Conservation (phyloP, 2,113 vertebrate species). For the Epinephelus cyanopodus region DNA sequence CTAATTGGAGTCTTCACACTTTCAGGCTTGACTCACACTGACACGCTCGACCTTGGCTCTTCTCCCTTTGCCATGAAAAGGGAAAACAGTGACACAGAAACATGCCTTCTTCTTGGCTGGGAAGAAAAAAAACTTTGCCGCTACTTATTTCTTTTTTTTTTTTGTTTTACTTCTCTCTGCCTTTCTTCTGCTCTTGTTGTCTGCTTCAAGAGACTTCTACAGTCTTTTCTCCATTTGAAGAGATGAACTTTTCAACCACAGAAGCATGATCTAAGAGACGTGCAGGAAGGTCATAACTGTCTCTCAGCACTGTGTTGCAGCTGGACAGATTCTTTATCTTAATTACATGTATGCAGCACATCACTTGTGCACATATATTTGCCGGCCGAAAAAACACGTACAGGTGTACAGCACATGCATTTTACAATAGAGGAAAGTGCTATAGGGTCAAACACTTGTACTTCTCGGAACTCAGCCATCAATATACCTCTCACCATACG, state of each 20-base stretch:
- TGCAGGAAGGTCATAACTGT: conserved; percentile 72
- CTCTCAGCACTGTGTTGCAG: conserved; percentile 36
- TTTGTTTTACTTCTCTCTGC: conserved; percentile 14
- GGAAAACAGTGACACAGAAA: conserved; percentile 81
- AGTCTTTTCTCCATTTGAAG: conserved; percentile 53
- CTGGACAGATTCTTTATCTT: conserved; percentile 45
- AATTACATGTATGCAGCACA: conserved; percentile 33
- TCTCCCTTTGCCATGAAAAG: conserved; percentile 81
- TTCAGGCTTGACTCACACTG: conserved; percentile 85
- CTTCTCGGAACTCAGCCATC: conserved; percentile 79
- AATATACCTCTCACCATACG: conserved; percentile 80
- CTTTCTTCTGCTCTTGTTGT: conserved; percentile 60
- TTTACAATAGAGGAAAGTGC: conserved; percentile 52
- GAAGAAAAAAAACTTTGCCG: conserved; percentile 72
- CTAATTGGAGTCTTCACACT: conserved; percentile 87
- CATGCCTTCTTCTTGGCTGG: conserved; percentile 74
- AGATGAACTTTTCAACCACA: conserved; percentile 76
- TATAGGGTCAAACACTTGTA: conserved; percentile 76
- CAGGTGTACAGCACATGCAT: conserved; percentile 32
- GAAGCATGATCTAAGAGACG: conserved; percentile 63
- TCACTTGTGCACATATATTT: conserved; percentile 15
- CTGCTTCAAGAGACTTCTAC: conserved; percentile 45
- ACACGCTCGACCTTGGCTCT: conserved; percentile 85
- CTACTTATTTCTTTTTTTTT: conserved; percentile 59
- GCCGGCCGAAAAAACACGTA: not conserved